These are phyloP conservation scores for Umimayanthus chanpuru DNA, from an alignment of 92 coral and sea anemone genomes.

Conservation along the genomic window DNA sequence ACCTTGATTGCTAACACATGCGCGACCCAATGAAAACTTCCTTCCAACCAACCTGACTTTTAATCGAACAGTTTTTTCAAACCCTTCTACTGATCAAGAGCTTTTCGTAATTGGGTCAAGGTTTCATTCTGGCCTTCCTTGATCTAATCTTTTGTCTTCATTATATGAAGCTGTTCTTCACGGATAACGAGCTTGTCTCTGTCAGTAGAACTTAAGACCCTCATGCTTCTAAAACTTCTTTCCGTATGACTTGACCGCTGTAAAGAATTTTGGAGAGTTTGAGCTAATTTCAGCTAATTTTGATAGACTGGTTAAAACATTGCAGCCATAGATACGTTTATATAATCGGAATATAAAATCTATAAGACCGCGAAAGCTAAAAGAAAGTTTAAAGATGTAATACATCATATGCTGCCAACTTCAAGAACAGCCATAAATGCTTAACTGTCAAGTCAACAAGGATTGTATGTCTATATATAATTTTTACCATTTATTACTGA, in stretches of 20 bases:
- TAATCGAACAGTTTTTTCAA: neutral
- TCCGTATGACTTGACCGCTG: neutral
- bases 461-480: neutral
- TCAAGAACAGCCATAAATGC: neutral
- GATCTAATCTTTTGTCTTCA: neutral
- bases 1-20: neutral
- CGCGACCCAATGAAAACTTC: neutral
- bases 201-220: neutral
- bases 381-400: neutral
- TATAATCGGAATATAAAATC: neutral
- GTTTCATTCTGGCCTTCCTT: neutral
- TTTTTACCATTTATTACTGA: neutral
- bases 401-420: neutral
- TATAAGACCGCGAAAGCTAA: neutral
- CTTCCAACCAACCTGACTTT: neutral
- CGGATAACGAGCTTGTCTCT: neutral
- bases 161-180: neutral
- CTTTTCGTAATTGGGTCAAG: neutral
- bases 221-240: neutral
- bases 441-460: neutral
- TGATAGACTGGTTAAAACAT: neutral
- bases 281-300: constrained; percentile 20
- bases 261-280: neutral
- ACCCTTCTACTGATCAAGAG: neutral
- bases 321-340: neutral